A percentile compares a stretch with the other conserved stretches of the same genome.
These are phyloP conservation scores for Tethea ocularis DNA, from an alignment of 2,888 invertebrate genomes.

Conservation along the genomic window DNA sequence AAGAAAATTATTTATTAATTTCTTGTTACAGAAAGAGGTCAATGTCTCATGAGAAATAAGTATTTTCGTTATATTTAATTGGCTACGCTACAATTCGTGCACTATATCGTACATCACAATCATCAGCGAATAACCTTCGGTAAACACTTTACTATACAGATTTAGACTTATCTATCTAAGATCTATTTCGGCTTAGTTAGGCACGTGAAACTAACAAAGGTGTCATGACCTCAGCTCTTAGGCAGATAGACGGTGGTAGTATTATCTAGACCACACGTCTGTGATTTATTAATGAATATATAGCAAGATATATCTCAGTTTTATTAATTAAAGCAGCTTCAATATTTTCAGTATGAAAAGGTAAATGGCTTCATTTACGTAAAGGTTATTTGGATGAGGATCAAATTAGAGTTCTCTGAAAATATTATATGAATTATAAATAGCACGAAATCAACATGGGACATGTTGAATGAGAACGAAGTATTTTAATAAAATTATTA, in stretches of 20 bases:
- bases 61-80: neutral
- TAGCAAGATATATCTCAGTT: neutral
- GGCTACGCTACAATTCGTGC: neutral
- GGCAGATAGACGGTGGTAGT: neutral
- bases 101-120: neutral
- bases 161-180: neutral
- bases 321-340: neutral
- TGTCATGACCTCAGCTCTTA: slow-evolving; percentile 1
- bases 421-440: neutral
- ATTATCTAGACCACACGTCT: neutral
- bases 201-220: slow-evolving; percentile 3
- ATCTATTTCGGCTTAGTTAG: neutral
- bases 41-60: neutral
- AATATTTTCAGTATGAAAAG: neutral
- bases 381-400: neutral
- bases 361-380: neutral
- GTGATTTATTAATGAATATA: neutral
- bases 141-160: neutral
- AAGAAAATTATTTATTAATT: neutral
- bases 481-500: no score
- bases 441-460: neutral
- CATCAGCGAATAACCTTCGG: neutral
- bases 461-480: neutral
- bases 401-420: neutral
- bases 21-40: neutral